phyloP scores from a whole-genome alignment of 2,113 vertebrate genomes.

The Paraplagusia blochii region DNA sequence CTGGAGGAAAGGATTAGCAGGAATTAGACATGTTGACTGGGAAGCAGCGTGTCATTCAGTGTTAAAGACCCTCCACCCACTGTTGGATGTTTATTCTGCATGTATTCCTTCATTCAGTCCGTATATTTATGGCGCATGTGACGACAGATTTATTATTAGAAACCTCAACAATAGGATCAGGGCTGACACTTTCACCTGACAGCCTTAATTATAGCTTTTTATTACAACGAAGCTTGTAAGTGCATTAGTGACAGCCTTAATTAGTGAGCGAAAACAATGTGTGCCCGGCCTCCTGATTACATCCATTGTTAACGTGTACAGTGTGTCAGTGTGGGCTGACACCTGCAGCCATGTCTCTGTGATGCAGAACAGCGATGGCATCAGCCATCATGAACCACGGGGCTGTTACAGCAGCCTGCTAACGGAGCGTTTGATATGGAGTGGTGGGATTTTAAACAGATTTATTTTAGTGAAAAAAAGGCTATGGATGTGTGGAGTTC shows the following conservation, averaged over 20 bases:
- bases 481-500: conserved; percentile 30
- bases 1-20: conserved; percentile 51
- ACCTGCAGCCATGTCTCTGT: conserved; percentile 31
- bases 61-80: background rate
- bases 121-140: background rate
- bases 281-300: conserved; percentile 37
- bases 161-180: conserved; percentile 5
- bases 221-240: conserved; percentile 31
- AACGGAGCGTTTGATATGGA: conserved; percentile 49
- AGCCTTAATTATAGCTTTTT: conserved; percentile 38
- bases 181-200: conserved; percentile 29
- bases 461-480: conserved; percentile 35
- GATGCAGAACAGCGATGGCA: conserved; percentile 38
- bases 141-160: conserved; percentile 26
- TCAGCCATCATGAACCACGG: conserved; percentile 11
- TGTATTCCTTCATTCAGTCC: background rate
- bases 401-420: conserved; percentile 45
- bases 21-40: conserved; percentile 44
- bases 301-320: conserved; percentile 33
- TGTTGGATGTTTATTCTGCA: background rate
- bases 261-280: conserved; percentile 50
- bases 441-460: conserved; percentile 41
- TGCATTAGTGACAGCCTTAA: conserved; percentile 35
- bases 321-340: conserved; percentile 24
- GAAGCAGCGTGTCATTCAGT: conserved; percentile 31